Conservation (phyloP, 2,797 vertebrate species). For the Chiloscyllium punctatum region DNA sequence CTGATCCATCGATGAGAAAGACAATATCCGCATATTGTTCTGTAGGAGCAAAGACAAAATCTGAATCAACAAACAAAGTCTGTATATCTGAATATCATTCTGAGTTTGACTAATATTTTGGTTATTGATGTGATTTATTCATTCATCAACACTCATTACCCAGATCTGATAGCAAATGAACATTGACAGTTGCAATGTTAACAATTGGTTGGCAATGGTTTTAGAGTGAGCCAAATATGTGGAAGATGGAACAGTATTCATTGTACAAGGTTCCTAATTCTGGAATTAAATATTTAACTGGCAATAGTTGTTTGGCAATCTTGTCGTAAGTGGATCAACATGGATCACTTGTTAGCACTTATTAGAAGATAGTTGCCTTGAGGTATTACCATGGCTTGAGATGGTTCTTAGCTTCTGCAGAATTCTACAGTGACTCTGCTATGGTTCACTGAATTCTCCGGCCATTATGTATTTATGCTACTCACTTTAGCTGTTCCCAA, state of each 20-base stretch:
- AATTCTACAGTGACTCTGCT: too few relatives aligned
- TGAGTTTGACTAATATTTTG: neutral
- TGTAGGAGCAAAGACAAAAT: constrained; percentile 26
- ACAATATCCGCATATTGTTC: constrained; percentile 45
- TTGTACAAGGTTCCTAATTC: neutral
- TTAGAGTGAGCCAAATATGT: neutral
- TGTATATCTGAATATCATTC: neutral
- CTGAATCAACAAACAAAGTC: neutral
- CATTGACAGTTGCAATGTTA: neutral
- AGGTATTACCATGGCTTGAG: too few relatives aligned
- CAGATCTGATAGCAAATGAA: neutral
- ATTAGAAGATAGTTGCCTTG: too few relatives aligned
- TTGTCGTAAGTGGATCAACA: neutral
- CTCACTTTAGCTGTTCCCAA: too few relatives aligned
- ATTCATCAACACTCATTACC: neutral
- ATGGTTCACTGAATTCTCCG: too few relatives aligned
- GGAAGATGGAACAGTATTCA: neutral
- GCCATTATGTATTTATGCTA: too few relatives aligned
- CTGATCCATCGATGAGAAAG: constrained; percentile 48
- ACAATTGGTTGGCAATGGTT: neutral
- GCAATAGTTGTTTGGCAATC: neutral
- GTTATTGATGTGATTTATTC: neutral
- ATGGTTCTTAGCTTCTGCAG: too few relatives aligned
- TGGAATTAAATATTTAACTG: neutral
- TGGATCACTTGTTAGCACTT: neutral